Evolutionary conservation across 1,140 invertebrate species (phyloP).

Genomic region (Saccostrea cuccullata): DNA sequence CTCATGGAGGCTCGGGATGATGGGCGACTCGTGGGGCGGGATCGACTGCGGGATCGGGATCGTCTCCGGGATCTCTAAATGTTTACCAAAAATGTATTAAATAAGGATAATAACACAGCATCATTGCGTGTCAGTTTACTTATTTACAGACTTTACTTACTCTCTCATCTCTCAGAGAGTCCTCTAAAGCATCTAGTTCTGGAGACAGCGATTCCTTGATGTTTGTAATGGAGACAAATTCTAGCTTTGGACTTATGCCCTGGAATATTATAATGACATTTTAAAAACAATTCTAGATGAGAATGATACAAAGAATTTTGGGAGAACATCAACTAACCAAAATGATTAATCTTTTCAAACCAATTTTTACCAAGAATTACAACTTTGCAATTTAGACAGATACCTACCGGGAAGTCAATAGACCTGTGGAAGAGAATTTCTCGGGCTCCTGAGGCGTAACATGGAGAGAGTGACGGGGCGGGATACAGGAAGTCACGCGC

Average conservation of each 20-base stretch:
- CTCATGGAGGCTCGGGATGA: slow-evolving; percentile 51
- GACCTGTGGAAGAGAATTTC: slow-evolving; percentile 73
- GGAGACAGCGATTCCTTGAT: slow-evolving; percentile 72
- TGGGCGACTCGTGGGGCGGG: slow-evolving; percentile 40
- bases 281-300: too few species aligned
- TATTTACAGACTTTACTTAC: slow-evolving; percentile 52
- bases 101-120: not conserved
- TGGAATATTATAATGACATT: slow-evolving; percentile 45
- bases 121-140: not conserved
- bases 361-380: not conserved
- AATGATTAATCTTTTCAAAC: not conserved
- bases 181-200: slow-evolving; percentile 71
- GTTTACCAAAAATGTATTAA: not conserved
- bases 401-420: slow-evolving; percentile 75
- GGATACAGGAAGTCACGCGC: slow-evolving; percentile 76
- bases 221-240: slow-evolving; percentile 72
- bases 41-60: slow-evolving; percentile 47
- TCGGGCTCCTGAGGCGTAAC: slow-evolving; percentile 68
- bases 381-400: not conserved
- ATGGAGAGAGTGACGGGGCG: slow-evolving; percentile 69
- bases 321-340: too few species aligned
- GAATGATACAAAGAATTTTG: too few species aligned
- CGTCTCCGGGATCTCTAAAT: slow-evolving; percentile 53
- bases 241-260: slow-evolving; percentile 75
- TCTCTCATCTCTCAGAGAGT: slow-evolving; percentile 65